Evolutionary conservation across 2,797 vertebrate genomes (phyloP).

Genomic region (Zalophus californianus): DNA sequence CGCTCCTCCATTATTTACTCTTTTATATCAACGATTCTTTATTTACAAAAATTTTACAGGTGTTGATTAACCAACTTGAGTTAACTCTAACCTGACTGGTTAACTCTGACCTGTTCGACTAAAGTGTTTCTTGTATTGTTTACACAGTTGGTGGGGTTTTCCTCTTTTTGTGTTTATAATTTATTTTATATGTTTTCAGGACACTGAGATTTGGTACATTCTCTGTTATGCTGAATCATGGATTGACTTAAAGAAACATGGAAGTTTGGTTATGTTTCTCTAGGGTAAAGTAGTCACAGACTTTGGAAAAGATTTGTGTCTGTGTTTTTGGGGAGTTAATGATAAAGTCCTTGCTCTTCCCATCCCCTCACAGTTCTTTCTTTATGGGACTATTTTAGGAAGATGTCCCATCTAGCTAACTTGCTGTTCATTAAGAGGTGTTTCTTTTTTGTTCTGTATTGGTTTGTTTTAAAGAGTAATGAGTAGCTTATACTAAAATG

Average conservation of each 20-base stretch:
- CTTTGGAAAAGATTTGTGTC: not conserved
- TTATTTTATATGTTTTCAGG: constrained; percentile 7
- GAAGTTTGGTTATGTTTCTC: not conserved
- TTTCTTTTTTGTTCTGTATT: not conserved
- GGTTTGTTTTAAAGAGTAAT: not conserved
- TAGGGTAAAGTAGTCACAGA: not conserved
- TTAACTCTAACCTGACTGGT: not conserved
- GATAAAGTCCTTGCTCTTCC: not conserved
- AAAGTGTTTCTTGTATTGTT: not conserved
- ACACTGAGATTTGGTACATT: not conserved
- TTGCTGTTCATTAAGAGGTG: not conserved
- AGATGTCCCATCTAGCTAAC: not conserved
- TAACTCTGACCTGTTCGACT: not conserved
- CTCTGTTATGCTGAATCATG: not conserved
- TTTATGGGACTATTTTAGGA: not conserved
- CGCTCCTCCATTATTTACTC: not conserved
- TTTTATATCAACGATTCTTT: not conserved
- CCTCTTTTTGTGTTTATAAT: not conserved
- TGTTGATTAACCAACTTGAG: not conserved
- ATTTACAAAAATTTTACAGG: not conserved
- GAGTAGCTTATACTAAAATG: not conserved
- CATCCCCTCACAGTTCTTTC: not conserved
- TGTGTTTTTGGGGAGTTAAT: not conserved
- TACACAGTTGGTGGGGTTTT: not conserved
- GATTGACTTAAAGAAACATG: not conserved